Conservation (phyloP, 2,888 invertebrate genomes). For the Mythimna albipuncta region DNA sequence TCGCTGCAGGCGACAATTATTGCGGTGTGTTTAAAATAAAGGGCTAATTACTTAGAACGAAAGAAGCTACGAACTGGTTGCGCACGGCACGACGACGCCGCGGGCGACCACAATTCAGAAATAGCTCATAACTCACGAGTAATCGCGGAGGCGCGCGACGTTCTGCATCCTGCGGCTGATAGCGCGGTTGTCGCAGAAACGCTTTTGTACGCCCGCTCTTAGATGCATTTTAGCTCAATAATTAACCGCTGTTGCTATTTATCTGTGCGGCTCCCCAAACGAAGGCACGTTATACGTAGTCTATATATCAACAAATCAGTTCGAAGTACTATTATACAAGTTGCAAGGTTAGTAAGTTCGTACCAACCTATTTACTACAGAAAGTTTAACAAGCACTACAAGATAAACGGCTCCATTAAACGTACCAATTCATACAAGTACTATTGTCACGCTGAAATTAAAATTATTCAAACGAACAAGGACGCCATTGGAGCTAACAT, state of each 20-base stretch:
- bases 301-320: constrained; percentile 31
- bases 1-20: constrained; percentile 54
- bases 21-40: constrained; percentile 63
- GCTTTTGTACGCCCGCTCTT: constrained; percentile 74
- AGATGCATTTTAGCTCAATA: constrained; percentile 75
- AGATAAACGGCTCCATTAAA: constrained; percentile 51
- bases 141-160: constrained; percentile 79
- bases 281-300: constrained; percentile 24
- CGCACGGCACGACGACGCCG: constrained; percentile 69
- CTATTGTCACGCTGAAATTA: constrained; percentile 54
- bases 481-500: constrained; percentile 47
- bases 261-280: constrained; percentile 41
- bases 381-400: constrained; percentile 48
- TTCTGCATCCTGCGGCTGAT: constrained; percentile 84
- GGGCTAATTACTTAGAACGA: constrained; percentile 65
- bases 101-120: constrained; percentile 79
- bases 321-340: constrained; percentile 34
- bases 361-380: constrained; percentile 23
- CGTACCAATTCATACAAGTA: constrained; percentile 43
- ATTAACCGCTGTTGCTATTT: constrained; percentile 71
- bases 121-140: constrained; percentile 85
- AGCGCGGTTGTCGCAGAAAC: constrained; percentile 73
- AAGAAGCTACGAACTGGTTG: constrained; percentile 63
- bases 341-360: constrained; percentile 47
- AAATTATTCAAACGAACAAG: constrained; percentile 59